Evolutionary conservation across 2,888 invertebrate species (phyloP).

Genomic region (Leptarthrus brevirostris): DNA sequence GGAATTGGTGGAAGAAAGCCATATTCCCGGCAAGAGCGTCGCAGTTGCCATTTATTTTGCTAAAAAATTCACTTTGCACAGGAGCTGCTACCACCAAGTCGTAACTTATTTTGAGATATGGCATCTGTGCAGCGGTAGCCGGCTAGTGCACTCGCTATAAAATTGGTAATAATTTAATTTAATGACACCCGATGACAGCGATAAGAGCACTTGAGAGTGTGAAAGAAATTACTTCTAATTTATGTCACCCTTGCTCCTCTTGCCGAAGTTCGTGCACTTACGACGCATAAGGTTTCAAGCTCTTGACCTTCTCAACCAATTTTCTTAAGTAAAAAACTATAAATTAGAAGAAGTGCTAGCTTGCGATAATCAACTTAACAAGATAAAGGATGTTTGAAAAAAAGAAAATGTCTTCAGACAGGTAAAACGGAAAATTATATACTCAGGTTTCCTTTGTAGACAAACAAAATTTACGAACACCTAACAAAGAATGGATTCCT

Average conservation of each 20-base stretch:
- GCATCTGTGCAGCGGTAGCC: conserved; percentile 37
- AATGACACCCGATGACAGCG: conserved; percentile 48
- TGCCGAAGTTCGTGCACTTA: background rate
- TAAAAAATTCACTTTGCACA: conserved; percentile 39
- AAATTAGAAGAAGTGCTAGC: conserved; percentile 1
- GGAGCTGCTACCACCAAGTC: conserved; percentile 29
- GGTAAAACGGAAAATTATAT: too few species aligned
- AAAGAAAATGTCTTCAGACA: too few species aligned
- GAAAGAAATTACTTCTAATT: conserved; percentile 42
- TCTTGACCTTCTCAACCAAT: conserved; percentile 31
- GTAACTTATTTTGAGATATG: conserved; percentile 45
- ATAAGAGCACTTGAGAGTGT: conserved; percentile 42
- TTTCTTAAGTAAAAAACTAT: conserved; percentile 39
- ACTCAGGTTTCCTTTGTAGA: too few species aligned
- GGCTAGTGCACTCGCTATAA: conserved; percentile 17
- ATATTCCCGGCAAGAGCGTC: conserved; percentile 17
- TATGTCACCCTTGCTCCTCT: conserved; percentile 2
- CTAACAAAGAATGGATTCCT: too few species aligned
- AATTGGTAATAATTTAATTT: conserved; percentile 48
- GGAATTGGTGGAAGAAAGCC: conserved; percentile 19
- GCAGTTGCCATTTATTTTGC: conserved; percentile 28
- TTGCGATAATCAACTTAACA: too few species aligned
- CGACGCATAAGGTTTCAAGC: conserved; percentile 13
- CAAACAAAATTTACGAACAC: too few species aligned
- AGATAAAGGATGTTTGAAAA: too few species aligned